Evolutionary conservation across 2,797 vertebrate genomes (phyloP), one percentile per base, ranked within the genome.

Genomic region (Poeciliopsis gracilis): DNA sequence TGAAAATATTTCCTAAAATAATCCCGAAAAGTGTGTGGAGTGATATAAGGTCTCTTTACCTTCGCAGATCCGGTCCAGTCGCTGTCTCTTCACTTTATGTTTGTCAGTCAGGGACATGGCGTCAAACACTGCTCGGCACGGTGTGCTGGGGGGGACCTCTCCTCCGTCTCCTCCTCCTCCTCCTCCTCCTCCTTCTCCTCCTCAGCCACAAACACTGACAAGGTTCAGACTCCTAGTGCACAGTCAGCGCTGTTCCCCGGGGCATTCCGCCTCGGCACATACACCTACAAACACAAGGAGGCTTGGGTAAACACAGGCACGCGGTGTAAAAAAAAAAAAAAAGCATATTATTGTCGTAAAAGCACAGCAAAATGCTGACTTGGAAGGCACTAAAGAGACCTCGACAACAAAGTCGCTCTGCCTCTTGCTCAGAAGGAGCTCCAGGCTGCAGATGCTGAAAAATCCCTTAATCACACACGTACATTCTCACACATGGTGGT

Each of bases 31-130:
- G 15, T 3, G 8, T 45, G 41, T 46, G 2, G 30, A 46, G 12
- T 18, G 23, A 20, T 20, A 15, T 41, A 51, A 28, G 13, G 12
- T n/a, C 30, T 73, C 63, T 85, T 89, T 93, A 96, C 96, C 96
- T 95, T 96, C 96, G 46, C 96, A 96, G 90, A 96, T 96, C 89
- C 95, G 92, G 92, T 96, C 96, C 86, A 96, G 91, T 82, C 95
- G 91, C 86, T 96, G 96, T 84, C 96, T 93, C 89, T 96, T 96
- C 79, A 96, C 96, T 96, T 96, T 96, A 94, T 96, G 96, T 94
- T 96, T 96, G 91, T 96, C 95, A 79, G 94, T 95, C 91, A 96
- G 91, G 87, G 96, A 95, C 96, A 96, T 96, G 87, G 86, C 87
- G 91, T 92, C 89, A 88, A 89, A 82, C 85, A 16, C 86, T 73